Evolutionary conservation across 2,797 vertebrate species (phyloP), one percentile per base, ranked within the genome.

Genomic region (Halcyon smyrnensis): DNA sequence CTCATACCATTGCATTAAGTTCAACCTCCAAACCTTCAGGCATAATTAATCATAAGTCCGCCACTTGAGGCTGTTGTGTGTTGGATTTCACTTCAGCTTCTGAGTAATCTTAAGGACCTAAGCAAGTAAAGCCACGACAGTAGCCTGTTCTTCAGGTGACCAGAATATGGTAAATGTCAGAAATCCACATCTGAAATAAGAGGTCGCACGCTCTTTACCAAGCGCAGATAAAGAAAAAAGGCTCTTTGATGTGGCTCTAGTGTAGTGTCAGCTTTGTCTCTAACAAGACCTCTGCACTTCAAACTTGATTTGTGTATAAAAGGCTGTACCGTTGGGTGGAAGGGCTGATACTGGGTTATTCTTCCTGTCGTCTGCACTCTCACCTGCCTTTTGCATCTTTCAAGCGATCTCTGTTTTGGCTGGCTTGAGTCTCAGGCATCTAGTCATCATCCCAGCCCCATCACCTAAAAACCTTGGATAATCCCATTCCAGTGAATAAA

Each of bases 111-210:
- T 53, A 45, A 88, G 54, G 50, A 93, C 9, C 25, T 5, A 8
- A 85, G 43, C 57, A 62, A 92, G 71, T 8, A 48, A 85, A 90
- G 53, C 64, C 46, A 37, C 5, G 6, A 43, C 9, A 48, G 18
- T 37, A 87, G 65, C 57, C 65, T 63, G 51, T 54, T 91, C 78
- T 75, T 87, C 78, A 91, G 81, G 75, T 85, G 94, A 85, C 69
- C 95, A 89, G 75, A 92, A 27, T 83, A 93, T 90, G 96, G 95
- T 95, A 85, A 95, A 89, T 51, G 62, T 90, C 86, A 90, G 93
- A 94, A 95, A 97, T 97, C 96, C 96, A 96, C 93, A 93, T 95
- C 93, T 92, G 68, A 97, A 95, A 89, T 84, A 75, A 87, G 95
- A 96, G 84, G 90, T 93, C 15, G 4, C 74, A 64, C 1, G 1